phyloP scores from a whole-genome alignment of 1,140 invertebrate species.

The Penaeus vannamei region DNA sequence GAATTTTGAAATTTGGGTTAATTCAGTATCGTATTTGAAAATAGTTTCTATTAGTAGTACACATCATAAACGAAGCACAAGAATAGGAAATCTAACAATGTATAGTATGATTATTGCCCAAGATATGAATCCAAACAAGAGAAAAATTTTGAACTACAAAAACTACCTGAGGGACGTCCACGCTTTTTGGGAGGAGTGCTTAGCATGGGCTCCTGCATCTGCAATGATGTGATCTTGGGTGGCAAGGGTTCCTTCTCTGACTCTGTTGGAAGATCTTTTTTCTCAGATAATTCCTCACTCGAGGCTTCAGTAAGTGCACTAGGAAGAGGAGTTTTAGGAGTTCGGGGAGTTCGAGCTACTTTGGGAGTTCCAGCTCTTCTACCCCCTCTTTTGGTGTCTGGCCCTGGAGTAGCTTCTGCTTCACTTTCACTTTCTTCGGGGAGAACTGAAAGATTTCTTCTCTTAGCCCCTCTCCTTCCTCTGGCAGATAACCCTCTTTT shows the following conservation, averaged over 20 bases:
- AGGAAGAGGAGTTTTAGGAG: background rate
- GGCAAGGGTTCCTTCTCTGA: background rate
- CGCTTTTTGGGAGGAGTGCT: slow-evolving; percentile 57
- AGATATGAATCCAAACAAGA: too few relatives aligned
- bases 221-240: background rate
- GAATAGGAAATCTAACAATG: too few relatives aligned
- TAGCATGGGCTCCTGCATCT: background rate
- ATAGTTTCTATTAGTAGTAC: too few relatives aligned
- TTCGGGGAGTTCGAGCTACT: slow-evolving; percentile 34
- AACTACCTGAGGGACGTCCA: slow-evolving; percentile 52
- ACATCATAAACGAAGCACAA: too few relatives aligned
- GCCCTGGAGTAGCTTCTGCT: background rate
- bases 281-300: background rate
- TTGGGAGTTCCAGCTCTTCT: slow-evolving; percentile 32
- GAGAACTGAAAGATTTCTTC: slow-evolving; percentile 28
- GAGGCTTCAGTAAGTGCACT: background rate
- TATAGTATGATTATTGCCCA: too few relatives aligned
- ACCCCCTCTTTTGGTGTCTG: slow-evolving; percentile 20
- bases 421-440: slow-evolving; percentile 45
- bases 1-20: too few relatives aligned
- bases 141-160: background rate
- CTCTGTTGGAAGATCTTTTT: background rate
- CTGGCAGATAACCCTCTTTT: background rate
- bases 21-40: too few relatives aligned
- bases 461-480: slow-evolving; percentile 17